Evolutionary conservation across 2,888 invertebrate genomes (phyloP).

Genomic region (Limnephilus auricula): DNA sequence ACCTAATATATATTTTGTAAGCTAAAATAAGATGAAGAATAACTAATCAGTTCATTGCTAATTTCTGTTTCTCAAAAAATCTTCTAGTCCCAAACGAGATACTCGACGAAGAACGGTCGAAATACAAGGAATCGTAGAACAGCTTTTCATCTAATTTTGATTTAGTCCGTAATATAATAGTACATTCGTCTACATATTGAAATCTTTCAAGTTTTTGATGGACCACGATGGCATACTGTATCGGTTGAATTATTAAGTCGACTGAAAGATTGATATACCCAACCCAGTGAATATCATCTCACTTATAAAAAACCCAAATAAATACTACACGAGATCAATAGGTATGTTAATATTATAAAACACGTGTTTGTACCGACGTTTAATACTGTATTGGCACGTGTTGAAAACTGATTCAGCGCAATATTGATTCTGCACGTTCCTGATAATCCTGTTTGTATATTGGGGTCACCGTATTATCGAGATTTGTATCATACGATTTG

Average conservation of each 20-base stretch:
- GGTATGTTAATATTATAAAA: not conserved
- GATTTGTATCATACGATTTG: not conserved
- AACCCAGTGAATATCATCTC: not conserved
- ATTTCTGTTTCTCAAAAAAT: too few relatives aligned
- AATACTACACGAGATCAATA: not conserved
- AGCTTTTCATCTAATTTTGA: too few relatives aligned
- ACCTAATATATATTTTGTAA: too few relatives aligned
- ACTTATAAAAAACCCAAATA: not conserved
- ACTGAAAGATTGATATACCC: not conserved
- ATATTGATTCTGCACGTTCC: conserved; percentile 14
- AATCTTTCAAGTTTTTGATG: not conserved
- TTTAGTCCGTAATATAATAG: too few relatives aligned
- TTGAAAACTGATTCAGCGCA: not conserved
- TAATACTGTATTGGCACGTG: conserved; percentile 2
- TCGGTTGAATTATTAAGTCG: not conserved
- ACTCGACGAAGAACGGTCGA: too few relatives aligned
- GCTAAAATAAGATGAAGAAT: too few relatives aligned
- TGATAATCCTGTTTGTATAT: not conserved
- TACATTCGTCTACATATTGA: not conserved
- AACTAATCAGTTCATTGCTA: too few relatives aligned
- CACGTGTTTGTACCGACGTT: not conserved
- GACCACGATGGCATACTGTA: not conserved
- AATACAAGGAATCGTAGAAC: too few relatives aligned
- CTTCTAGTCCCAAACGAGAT: too few relatives aligned
- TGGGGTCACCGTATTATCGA: conserved; percentile 16